These are phyloP conservation scores for Spea bombifrons DNA, from an alignment of 2,113 vertebrate genomes.

Conservation along the genomic window DNA sequence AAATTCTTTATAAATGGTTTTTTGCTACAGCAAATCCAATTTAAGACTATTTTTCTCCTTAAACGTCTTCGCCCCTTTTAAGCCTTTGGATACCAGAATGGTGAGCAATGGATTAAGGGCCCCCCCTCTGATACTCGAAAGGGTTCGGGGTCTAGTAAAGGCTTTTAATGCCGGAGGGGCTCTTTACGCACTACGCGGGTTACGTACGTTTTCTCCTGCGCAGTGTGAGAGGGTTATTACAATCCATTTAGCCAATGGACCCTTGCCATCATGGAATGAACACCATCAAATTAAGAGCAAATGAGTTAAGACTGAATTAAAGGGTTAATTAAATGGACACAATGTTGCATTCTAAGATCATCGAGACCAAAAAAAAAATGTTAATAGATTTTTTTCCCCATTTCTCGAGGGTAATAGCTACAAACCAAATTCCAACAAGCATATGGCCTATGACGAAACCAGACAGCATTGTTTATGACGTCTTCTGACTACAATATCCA, in stretches of 20 bases:
- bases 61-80: no score
- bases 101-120: no score
- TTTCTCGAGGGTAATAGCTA: conserved; percentile 55
- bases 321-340: conserved; percentile 66
- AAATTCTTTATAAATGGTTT: no score
- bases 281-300: conserved; percentile 88
- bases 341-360: conserved; percentile 55
- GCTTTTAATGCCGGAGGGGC: no score
- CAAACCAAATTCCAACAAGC: conserved; percentile 69
- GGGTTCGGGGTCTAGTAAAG: no score
- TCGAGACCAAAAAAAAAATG: conserved; percentile 66
- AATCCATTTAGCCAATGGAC: conserved; percentile 62
- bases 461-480: no score
- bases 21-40: no score
- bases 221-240: neutral
- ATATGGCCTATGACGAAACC: conserved; percentile 25
- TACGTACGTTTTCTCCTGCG: neutral
- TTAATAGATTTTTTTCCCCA: conserved; percentile 79
- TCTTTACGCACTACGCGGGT: no score
- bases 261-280: conserved; percentile 92
- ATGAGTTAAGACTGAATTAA: conserved; percentile 82
- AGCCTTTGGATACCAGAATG: no score
- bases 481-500: conserved; percentile 61
- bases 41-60: no score
- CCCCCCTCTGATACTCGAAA: no score